phyloP scores from a whole-genome alignment of 2,888 invertebrate genomes.

The Nematopogon swammerdamellus region DNA sequence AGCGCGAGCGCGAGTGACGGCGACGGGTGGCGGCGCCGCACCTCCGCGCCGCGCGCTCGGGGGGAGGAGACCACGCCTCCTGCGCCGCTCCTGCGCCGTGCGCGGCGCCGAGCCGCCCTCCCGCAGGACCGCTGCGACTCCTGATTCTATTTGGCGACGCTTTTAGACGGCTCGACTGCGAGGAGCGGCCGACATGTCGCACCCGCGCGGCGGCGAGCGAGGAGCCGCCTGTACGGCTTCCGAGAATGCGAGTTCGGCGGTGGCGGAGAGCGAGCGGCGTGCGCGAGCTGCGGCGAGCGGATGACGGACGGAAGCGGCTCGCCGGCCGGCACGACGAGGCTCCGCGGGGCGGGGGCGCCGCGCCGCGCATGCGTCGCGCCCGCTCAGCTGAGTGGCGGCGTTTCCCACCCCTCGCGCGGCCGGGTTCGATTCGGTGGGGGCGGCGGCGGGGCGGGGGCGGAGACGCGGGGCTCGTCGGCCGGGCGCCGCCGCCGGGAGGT shows the following conservation, averaged over 20 bases:
- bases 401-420: not conserved
- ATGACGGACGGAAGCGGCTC: too few relatives aligned
- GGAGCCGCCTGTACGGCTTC: too few relatives aligned
- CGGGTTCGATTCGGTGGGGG: not conserved
- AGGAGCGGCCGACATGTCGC: too few relatives aligned
- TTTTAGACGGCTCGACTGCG: too few relatives aligned
- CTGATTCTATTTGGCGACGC: too few relatives aligned
- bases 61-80: slow-evolving; percentile 1
- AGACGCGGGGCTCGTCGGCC: not conserved
- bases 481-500: not conserved
- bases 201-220: too few relatives aligned
- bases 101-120: not conserved
- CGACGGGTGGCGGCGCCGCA: not conserved
- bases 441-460: not conserved
- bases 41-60: not conserved
- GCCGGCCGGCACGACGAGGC: too few relatives aligned
- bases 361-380: too few relatives aligned
- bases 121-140: not conserved
- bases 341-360: too few relatives aligned
- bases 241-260: too few relatives aligned
- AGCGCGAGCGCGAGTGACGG: too few relatives aligned
- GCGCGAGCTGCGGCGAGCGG: not conserved
- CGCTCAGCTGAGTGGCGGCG: not conserved
- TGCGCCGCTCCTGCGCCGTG: not conserved
- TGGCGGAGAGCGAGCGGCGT: not conserved